Evolutionary conservation across 2,888 invertebrate genomes (phyloP).

Genomic region (Neoascia interrupta): DNA sequence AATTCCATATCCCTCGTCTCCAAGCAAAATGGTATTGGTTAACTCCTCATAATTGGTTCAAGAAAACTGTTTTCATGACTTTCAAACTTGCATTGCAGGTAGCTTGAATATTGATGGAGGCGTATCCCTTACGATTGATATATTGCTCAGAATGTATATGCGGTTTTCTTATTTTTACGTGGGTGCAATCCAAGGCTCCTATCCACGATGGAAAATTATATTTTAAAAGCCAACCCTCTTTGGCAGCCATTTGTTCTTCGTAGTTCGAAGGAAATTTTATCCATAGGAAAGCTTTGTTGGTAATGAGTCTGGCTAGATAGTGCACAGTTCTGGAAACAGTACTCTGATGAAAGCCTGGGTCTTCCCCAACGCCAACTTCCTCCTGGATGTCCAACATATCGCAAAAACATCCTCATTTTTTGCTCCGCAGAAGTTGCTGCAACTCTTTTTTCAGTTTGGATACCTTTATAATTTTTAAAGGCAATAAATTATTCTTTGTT

Average conservation of each 20-base stretch:
- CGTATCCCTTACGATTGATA: slow-evolving; percentile 11
- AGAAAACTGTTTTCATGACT: slow-evolving; percentile 18
- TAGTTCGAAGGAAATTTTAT: background rate
- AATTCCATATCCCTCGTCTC: slow-evolving; percentile 11
- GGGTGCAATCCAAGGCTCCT: background rate
- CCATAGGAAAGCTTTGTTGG: background rate
- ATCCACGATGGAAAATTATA: background rate
- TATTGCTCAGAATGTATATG: slow-evolving; percentile 1
- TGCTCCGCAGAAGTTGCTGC: background rate
- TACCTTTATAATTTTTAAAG: background rate
- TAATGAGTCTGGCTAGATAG: background rate
- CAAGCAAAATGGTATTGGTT: slow-evolving; percentile 2
- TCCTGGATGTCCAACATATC: slow-evolving; percentile 11
- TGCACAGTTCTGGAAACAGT: background rate
- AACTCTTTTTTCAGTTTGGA: background rate
- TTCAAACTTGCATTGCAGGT: slow-evolving; percentile 29
- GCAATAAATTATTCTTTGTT: background rate
- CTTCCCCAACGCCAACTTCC: background rate
- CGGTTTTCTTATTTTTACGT: background rate
- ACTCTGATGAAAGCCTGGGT: slow-evolving; percentile 1
- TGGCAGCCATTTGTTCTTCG: background rate
- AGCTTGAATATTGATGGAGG: slow-evolving; percentile 15
- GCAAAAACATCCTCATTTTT: background rate
- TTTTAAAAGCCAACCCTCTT: background rate
- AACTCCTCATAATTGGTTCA: slow-evolving; percentile 10